These are phyloP conservation scores for roundworm (Caenorhabditis elegans) DNA, from an alignment of 1,140 invertebrate species.

Conservation along the genomic window DNA sequence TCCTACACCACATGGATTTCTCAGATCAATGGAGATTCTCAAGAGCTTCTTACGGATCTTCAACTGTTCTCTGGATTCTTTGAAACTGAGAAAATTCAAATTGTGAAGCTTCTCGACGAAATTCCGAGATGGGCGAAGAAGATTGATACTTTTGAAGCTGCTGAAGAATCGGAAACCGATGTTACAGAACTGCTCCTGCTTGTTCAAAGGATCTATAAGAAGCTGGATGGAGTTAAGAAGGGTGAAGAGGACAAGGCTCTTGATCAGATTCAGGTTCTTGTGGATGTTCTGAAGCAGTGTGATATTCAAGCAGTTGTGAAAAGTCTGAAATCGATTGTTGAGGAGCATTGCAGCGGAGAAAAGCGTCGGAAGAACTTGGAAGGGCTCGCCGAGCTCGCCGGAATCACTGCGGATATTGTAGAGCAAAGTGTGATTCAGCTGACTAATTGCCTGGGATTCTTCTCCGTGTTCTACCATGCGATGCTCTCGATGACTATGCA, in stretches of 20 bases:
- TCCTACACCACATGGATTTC: background rate
- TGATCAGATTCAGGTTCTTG: background rate
- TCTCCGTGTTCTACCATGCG: slow-evolving; percentile 37
- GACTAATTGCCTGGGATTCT: background rate
- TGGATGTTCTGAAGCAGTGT: background rate
- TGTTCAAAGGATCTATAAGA: background rate
- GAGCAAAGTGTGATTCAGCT: background rate
- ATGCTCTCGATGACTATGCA: slow-evolving; percentile 39
- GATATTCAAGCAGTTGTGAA: background rate
- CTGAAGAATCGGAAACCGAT: background rate
- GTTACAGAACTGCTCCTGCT: background rate
- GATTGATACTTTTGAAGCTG: background rate
- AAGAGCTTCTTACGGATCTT: background rate
- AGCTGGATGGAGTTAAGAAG: background rate
- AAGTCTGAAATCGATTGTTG: background rate
- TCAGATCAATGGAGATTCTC: background rate
- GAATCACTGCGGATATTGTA: background rate
- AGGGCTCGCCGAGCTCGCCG: background rate
- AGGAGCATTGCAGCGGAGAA: background rate
- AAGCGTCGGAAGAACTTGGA: background rate
- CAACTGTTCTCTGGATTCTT: background rate
- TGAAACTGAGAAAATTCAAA: background rate
- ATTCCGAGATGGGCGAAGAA: background rate
- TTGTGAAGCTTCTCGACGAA: background rate
- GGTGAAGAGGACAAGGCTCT: background rate